These are phyloP conservation scores for Larimichthys polyactis DNA, from an alignment of 2,113 vertebrate genomes.

Conservation along the genomic window DNA sequence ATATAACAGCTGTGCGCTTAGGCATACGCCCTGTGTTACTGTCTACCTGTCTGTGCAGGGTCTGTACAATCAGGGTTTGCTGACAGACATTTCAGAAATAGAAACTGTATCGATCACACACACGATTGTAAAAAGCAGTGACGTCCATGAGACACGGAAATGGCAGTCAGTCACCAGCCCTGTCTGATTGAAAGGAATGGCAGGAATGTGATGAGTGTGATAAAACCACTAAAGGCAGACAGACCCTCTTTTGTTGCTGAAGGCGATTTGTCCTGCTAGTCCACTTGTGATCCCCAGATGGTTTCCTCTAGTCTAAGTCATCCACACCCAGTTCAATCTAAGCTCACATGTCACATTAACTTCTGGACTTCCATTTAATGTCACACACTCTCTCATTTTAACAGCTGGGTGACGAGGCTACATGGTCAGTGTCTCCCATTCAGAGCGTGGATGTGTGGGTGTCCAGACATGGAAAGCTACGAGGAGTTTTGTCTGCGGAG, in stretches of 20 bases:
- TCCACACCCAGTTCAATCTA: conserved; percentile 30
- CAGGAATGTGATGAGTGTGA: conserved; percentile 78
- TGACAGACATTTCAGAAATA: conserved; percentile 54
- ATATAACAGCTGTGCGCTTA: background rate
- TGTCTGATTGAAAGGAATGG: conserved; percentile 61
- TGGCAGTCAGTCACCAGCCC: conserved; percentile 30
- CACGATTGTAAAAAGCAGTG: background rate
- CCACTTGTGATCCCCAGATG: conserved; percentile 25
- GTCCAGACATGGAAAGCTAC: conserved; percentile 89
- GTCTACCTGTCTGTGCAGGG: conserved; percentile 11
- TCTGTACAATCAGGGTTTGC: conserved; percentile 27
- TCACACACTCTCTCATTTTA: conserved; percentile 3
- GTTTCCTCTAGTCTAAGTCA: background rate
- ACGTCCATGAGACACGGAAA: conserved; percentile 39
- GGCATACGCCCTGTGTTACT: conserved; percentile 29
- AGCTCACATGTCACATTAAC: background rate
- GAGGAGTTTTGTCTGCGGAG: conserved; percentile 89
- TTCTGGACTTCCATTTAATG: conserved; percentile 12
- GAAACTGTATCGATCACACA: conserved; percentile 52
- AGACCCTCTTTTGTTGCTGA: conserved; percentile 64
- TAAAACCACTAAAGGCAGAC: conserved; percentile 46
- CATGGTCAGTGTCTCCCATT: conserved; percentile 60
- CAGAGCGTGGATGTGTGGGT: conserved; percentile 61
- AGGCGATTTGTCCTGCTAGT: conserved; percentile 40
- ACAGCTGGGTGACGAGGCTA: conserved; percentile 52